Percentiles rank a stretch among this genome's conserved stretches.
Evolutionary conservation across 2,888 invertebrate species (phyloP).

Genomic region (Sabellastarte sp.): DNA sequence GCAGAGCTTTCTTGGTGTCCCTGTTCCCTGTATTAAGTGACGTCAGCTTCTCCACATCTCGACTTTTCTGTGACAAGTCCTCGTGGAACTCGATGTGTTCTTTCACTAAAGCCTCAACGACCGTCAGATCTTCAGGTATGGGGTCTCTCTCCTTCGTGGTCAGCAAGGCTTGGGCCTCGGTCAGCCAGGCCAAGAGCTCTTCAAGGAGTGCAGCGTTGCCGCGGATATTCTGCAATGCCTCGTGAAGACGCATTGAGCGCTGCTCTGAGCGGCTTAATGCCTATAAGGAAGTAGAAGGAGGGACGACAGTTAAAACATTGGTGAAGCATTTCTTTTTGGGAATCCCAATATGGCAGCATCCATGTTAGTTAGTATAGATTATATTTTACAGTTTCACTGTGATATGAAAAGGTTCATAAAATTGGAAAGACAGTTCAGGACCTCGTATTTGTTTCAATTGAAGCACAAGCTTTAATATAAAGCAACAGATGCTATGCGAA

Average conservation of each 20-base stretch:
- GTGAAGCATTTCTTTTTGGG: too few species aligned
- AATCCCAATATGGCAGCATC: too few species aligned
- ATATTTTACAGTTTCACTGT: too few species aligned
- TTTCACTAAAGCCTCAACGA: constrained; percentile 52
- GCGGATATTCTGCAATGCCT: constrained; percentile 49
- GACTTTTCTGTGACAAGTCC: constrained; percentile 51
- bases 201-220: constrained; percentile 56
- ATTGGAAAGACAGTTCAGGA: too few species aligned
- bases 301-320: too few species aligned
- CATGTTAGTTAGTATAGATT: too few species aligned
- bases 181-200: constrained; percentile 54
- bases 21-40: not conserved
- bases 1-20: constrained; percentile 43
- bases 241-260: constrained; percentile 47
- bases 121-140: constrained; percentile 54
- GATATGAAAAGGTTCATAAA: too few species aligned
- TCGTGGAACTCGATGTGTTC: constrained; percentile 58
- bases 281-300: too few species aligned
- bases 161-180: constrained; percentile 55
- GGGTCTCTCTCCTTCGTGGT: constrained; percentile 55
- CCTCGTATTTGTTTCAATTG: too few species aligned
- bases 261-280: constrained; percentile 30
- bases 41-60: constrained; percentile 44
- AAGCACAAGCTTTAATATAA: too few species aligned
- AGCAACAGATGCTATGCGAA: too few species aligned